Evolutionary conservation across 2,888 invertebrate species (phyloP).

Genomic region (Drosophila kambysellisi): DNA sequence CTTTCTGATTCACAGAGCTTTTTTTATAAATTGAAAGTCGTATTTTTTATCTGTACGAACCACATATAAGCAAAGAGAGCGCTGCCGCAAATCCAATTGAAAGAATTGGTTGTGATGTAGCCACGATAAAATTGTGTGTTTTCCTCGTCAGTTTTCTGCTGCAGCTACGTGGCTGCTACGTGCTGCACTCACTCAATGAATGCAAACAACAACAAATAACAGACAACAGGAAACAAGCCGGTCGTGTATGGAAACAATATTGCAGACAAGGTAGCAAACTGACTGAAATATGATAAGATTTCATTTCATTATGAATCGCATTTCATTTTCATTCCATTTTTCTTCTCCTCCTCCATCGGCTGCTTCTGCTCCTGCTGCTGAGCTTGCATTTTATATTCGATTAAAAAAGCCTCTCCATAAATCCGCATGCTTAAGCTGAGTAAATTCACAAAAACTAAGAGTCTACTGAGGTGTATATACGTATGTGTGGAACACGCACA

Average conservation of each 20-base stretch:
- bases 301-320: constrained; percentile 42
- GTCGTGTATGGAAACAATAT: constrained; percentile 45
- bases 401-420: constrained; percentile 10
- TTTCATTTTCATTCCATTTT: constrained; percentile 5
- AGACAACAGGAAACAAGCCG: background rate
- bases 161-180: constrained; percentile 1
- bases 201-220: constrained; percentile 21
- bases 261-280: constrained; percentile 51
- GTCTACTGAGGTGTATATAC: background rate
- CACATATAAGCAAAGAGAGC: constrained; percentile 1
- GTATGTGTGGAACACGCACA: no score
- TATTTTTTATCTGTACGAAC: background rate
- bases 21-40: background rate
- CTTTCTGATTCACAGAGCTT: background rate
- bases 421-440: background rate
- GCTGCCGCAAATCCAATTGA: constrained; percentile 29
- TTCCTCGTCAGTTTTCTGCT: constrained; percentile 3
- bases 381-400: constrained; percentile 18
- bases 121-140: constrained; percentile 27
- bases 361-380: background rate
- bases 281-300: constrained; percentile 51
- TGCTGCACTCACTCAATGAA: constrained; percentile 14
- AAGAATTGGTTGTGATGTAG: constrained; percentile 22
- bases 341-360: background rate
- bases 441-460: background rate